Evolutionary conservation across 1,140 invertebrate genomes (phyloP).

Genomic region (Drosophila takahashii): DNA sequence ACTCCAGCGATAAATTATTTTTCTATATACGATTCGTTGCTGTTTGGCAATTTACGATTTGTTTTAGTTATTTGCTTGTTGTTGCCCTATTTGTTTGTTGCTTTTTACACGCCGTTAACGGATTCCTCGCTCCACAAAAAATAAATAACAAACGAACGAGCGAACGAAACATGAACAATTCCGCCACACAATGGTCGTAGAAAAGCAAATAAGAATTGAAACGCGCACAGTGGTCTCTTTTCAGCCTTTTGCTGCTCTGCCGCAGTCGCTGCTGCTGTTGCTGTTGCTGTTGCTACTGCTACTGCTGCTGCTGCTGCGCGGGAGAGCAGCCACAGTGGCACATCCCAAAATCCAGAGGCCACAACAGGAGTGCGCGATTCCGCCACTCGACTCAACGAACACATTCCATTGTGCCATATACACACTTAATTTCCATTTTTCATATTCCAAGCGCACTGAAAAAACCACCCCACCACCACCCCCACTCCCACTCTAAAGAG

Average conservation of each 20-base stretch:
- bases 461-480: constrained; percentile 22
- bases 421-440: constrained; percentile 83
- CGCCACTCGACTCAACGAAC: constrained; percentile 67
- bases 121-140: constrained; percentile 64
- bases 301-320: constrained; percentile 64
- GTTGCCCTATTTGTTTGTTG: constrained; percentile 20
- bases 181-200: constrained; percentile 80
- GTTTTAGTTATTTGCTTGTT: constrained; percentile 22
- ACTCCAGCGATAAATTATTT: constrained; percentile 31
- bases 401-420: constrained; percentile 83
- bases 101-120: constrained; percentile 45
- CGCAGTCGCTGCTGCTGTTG: constrained; percentile 31
- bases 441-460: constrained; percentile 73
- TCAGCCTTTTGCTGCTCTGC: constrained; percentile 44
- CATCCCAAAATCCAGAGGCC: constrained; percentile 41
- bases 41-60: constrained; percentile 41
- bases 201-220: constrained; percentile 83
- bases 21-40: constrained; percentile 9
- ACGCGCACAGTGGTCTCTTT: constrained; percentile 70
- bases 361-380: constrained; percentile 62
- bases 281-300: constrained; percentile 15
- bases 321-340: constrained; percentile 60
- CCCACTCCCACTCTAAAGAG: constrained; percentile 25
- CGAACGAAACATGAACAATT: constrained; percentile 83
- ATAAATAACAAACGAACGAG: constrained; percentile 67